Percentiles rank a stretch among this genome's conserved stretches.
Conservation (phyloP, 2,888 invertebrate species). For the Noctua fimbriata region DNA sequence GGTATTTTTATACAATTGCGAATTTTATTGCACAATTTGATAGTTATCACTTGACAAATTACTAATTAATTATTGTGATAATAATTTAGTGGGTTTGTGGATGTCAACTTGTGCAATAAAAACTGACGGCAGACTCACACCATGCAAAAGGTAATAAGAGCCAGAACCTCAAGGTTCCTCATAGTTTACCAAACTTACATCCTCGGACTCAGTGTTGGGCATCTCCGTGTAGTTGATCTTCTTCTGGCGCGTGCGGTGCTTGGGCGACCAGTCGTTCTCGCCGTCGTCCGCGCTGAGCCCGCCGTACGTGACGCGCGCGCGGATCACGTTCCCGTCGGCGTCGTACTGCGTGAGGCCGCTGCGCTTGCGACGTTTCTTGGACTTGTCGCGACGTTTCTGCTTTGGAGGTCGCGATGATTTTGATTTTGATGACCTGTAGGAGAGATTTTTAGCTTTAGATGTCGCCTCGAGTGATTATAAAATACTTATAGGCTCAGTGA, state of each 20-base stretch:
- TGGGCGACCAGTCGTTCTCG: conserved; percentile 90
- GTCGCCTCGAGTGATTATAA: neutral
- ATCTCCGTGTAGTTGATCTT: conserved; percentile 95
- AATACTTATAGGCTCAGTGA: neutral
- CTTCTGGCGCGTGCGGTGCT: conserved; percentile 93
- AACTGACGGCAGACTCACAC: neutral
- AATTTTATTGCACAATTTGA: neutral
- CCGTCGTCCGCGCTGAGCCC: conserved; percentile 88
- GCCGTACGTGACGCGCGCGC: conserved; percentile 89
- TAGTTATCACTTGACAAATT: neutral
- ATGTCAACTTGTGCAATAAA: neutral
- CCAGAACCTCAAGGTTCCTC: neutral
- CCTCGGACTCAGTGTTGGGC: conserved; percentile 94
- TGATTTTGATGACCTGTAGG: conserved; percentile 71
- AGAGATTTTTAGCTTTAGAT: neutral
- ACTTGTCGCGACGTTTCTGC: conserved; percentile 70
- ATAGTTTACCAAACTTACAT: conserved; percentile 85
- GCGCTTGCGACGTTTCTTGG: conserved; percentile 70
- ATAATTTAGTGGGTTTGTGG: neutral
- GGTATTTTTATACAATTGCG: neutral
- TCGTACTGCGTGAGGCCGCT: conserved; percentile 83
- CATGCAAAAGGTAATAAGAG: conserved; percentile 10
- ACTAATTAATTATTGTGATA: neutral
- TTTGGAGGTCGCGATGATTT: conserved; percentile 65
- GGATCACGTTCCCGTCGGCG: conserved; percentile 81